Conservation (phyloP, 2,888 invertebrate species). For the Orthosia gracilis region DNA sequence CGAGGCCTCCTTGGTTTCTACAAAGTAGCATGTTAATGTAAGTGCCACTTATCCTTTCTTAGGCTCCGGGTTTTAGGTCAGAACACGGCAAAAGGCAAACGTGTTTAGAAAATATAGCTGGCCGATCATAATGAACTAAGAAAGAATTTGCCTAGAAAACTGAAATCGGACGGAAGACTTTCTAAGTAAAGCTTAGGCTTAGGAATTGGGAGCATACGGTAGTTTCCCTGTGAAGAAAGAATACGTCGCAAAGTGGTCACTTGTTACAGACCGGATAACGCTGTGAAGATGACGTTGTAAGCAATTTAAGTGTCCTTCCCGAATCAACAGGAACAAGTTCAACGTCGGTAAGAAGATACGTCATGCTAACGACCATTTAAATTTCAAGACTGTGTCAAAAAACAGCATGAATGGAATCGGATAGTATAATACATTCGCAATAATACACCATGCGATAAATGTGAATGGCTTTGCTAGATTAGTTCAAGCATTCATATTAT, state of each 20-base stretch:
- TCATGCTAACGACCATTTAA: neutral
- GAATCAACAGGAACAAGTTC: constrained; percentile 4
- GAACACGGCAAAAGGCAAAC: constrained; percentile 35
- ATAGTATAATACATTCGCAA: neutral
- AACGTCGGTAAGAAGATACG: neutral
- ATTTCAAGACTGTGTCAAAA: neutral
- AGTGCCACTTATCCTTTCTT: constrained; percentile 61
- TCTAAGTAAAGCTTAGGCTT: constrained; percentile 9
- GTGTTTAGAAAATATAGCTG: constrained; percentile 42
- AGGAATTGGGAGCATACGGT: neutral
- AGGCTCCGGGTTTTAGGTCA: constrained; percentile 52
- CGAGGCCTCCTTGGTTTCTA: constrained; percentile 54
- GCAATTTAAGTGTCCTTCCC: constrained; percentile 6
- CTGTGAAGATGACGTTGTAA: constrained; percentile 1
- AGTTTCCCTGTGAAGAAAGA: neutral
- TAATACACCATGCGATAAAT: constrained; percentile 8
- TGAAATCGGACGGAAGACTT: neutral
- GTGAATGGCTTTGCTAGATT: constrained; percentile 24
- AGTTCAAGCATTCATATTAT: constrained; percentile 19
- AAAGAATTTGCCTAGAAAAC: constrained; percentile 20
- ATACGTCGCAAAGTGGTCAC: neutral
- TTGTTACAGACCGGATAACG: constrained; percentile 9
- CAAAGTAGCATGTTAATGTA: constrained; percentile 58
- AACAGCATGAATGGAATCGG: neutral
- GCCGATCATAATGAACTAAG: neutral